Base-by-base conservation (phyloP, 2,797 vertebrate genomes). In the Otus scops region DNA sequence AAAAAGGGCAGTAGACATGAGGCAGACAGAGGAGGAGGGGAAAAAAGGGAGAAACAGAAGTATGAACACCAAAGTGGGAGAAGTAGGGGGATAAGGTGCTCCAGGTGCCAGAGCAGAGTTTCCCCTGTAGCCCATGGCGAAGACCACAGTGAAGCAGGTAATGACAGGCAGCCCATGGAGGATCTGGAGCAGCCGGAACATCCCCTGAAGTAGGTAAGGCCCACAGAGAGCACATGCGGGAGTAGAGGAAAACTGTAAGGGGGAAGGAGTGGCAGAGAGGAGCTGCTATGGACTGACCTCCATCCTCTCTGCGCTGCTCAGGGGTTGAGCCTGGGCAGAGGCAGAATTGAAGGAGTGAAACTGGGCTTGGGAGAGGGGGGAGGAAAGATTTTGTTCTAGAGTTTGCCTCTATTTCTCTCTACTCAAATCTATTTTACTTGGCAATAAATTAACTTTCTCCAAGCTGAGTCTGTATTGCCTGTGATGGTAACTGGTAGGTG, bases 141-240 rank as follows among this genome's bases (percentile, higher is more conserved):
- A 24, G 54, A 59, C 6, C n/a, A 22, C 18, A 47, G 21, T 36
- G 27, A 77, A 61, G n/a, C 11, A 80, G 13, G n/a, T 32, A 60
- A 56, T 3, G 5, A 3, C 10, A 20, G 5, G 19, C 19, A 73
- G 77, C 24, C 34, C 3, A 1, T 7, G 11, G 5, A 47, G 4
- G 16, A 60, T 11, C 9, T 34, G 45, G 20, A 64, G 41, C 15
- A 67, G 20, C 17, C 34, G 50, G 5, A 13, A 11, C 27, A 43
- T 64, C 60, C 23, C n/a, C 19, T 56, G 36, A 24, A 38, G 39
- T 28, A 61, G 27, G 9, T 13, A 30, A 0, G 2, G 50, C 13
- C 32, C n/a, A 32, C 6, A 32, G 27, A 85, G 38, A 68, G 24
- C 6, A 38, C 23, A 5, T 1, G 1, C 2, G 2, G 32, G 18